Percentiles rank a stretch among this genome's conserved stretches.
These are phyloP conservation scores for Napeogenes sylphis DNA, from an alignment of 2,888 invertebrate species.

Conservation along the genomic window DNA sequence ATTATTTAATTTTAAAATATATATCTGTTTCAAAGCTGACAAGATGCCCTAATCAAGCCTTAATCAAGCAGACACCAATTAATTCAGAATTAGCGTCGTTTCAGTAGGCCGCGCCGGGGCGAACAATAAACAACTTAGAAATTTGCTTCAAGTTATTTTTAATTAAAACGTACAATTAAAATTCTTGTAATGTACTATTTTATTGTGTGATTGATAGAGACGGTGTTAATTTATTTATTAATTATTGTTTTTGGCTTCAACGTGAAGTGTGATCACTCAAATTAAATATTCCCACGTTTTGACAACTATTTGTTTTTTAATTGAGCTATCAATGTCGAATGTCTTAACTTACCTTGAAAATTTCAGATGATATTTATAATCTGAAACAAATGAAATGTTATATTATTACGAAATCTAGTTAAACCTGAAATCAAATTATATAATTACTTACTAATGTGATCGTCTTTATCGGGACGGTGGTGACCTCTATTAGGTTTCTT, in stretches of 20 bases:
- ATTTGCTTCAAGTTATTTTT: constrained; percentile 21
- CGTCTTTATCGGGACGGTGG: no score
- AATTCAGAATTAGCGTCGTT: constrained; percentile 66
- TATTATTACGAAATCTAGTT: no score
- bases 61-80: constrained; percentile 69
- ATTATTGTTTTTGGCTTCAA: not conserved
- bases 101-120: constrained; percentile 44
- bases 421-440: no score
- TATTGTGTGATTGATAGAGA: constrained; percentile 6
- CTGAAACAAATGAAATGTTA: no score
- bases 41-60: constrained; percentile 64
- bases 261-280: no score
- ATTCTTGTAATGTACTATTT: constrained; percentile 7
- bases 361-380: no score
- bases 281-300: no score
- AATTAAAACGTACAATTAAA: constrained; percentile 22
- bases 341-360: no score
- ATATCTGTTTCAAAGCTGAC: constrained; percentile 31
- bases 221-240: not conserved
- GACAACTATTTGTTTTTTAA: no score
- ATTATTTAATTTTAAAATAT: not conserved
- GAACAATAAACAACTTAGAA: constrained; percentile 60
- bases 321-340: no score
- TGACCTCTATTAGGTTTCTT: no score
- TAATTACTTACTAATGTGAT: no score